Evolutionary conservation across 1,140 invertebrate species (phyloP), one percentile per base, ranked within the genome.

Genomic region (Apis dorsata): DNA sequence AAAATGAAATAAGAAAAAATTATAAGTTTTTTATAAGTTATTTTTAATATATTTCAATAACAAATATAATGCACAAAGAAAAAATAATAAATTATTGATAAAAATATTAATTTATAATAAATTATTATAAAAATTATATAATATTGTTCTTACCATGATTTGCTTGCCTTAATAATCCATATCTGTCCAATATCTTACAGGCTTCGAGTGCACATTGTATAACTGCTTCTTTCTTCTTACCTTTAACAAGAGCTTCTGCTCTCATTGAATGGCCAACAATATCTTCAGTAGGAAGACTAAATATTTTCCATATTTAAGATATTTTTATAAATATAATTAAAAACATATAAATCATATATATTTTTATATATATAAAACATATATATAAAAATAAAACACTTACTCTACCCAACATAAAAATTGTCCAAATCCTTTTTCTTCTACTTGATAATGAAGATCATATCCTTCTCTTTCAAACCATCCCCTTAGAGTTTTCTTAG

Each of bases 391-490:
- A 34, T 34, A 34, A 34, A 34, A 34, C 2, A 93, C 94, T 93
- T 93, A 96, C 95, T 95, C 94, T 19, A 97, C 91, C 90, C 94
- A 93, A 86, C 96, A 96, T 19, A 95, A 88, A 94, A 97, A 98
- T 89, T 97, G 97, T 9, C 97, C 97, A 59, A 95, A 94, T 13
- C 96, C 97, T 89, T 97, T 96, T 91, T 99, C 98, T 83, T 97
- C 96, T 53, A 97, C 97, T 86, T 98, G 95, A 91, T 99, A 99
- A 75, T 96, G 96, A 49, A 99, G 94, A 80, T 97, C 96, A 59
- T 96, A 95, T 0, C 98, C 99, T 94, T 99, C 99, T 81, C 98
- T 94, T 93, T 99, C 99, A 93, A 99, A 99, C 95, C 98, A 99
- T 0, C 98, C 97, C 86, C 97, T 94, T 10, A 99, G 92, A 4